Evolutionary conservation across 2,797 vertebrate genomes (phyloP), one percentile per base, ranked within the genome.

Genomic region (Spinus olivaceus): DNA sequence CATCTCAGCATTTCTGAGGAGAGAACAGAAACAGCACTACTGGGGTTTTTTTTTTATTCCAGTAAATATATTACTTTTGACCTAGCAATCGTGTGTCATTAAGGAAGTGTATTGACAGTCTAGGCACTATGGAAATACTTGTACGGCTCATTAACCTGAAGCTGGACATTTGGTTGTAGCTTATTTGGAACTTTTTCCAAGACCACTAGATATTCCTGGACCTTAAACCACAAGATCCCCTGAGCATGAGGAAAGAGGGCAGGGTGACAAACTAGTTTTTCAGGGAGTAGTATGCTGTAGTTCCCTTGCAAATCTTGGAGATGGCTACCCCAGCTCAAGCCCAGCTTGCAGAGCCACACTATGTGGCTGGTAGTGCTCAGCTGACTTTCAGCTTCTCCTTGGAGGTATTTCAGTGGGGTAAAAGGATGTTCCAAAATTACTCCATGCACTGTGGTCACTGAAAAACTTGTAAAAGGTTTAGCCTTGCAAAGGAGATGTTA

Each of bases 141-240:
- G 7, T 21, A 7, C n/a, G 37, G 32, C 49, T 65, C 44, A 32
- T 60, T 70, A 80, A 67, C 60, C 46, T 39, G 97, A 98, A 98
- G 98, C 95, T 85, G 89, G 95, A 98, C 89, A 67, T 97, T 94
- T 70, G 82, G 86, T 93, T 97, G 67, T 92, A 96, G 95, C 92
- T 96, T 94, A 69, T 86, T 70, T 89, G 91, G 81, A 94, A 74
- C 18, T 44, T 88, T 84, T 94, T 74, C 90, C 50, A 83, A 67
- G 81, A 59, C 37, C 17, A 19, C 32, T 82, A 57, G 70, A 72
- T 67, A 53, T 69, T 87, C 69, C 54, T 54, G 63, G 83, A 70
- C 69, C 82, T 82, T 41, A 60, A 85, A 76, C 30, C 37, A n/a
- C 44, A 42, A 14, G 65, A 46, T 61, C 6, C 9, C 9, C 16